A percentile compares a stretch with the other conserved stretches of the same genome.
phyloP scores from a whole-genome alignment of 2,113 vertebrate genomes.

The Tympanuchus pallidicinctus region DNA sequence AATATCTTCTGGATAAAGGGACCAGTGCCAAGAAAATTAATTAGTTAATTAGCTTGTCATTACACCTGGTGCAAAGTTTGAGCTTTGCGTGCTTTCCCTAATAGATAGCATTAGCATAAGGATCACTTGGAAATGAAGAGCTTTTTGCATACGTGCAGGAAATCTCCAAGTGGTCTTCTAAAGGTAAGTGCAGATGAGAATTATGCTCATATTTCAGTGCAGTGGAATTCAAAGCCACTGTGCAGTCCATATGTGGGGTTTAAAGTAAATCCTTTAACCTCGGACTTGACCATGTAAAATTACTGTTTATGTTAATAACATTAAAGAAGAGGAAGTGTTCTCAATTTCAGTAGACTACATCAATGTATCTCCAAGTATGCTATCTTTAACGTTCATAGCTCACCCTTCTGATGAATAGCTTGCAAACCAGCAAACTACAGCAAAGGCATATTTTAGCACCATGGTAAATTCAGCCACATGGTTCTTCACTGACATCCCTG shows the following conservation, averaged over 20 bases:
- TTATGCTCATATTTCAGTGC: neutral
- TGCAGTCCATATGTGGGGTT: neutral
- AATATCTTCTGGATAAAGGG: neutral
- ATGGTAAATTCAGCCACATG: neutral
- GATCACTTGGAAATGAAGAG: neutral
- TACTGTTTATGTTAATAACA: neutral
- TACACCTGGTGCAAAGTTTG: neutral
- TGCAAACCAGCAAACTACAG: neutral
- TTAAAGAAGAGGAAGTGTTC: neutral
- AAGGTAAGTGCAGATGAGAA: neutral
- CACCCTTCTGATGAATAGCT: neutral
- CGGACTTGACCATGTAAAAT: neutral
- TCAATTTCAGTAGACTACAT: neutral
- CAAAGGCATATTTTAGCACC: neutral
- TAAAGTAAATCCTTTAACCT: neutral
- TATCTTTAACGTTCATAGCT: neutral
- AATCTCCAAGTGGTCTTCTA: neutral
- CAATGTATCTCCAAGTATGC: neutral
- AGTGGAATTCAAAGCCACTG: neutral
- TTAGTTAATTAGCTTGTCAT: neutral
- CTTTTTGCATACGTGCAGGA: neutral
- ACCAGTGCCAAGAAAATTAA: neutral
- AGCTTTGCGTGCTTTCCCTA: neutral
- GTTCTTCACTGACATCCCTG: neutral
- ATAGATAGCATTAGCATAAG: neutral